These are phyloP conservation scores for Aphelenchoides avenae DNA, from an alignment of 1,140 invertebrate genomes.

Conservation along the genomic window DNA sequence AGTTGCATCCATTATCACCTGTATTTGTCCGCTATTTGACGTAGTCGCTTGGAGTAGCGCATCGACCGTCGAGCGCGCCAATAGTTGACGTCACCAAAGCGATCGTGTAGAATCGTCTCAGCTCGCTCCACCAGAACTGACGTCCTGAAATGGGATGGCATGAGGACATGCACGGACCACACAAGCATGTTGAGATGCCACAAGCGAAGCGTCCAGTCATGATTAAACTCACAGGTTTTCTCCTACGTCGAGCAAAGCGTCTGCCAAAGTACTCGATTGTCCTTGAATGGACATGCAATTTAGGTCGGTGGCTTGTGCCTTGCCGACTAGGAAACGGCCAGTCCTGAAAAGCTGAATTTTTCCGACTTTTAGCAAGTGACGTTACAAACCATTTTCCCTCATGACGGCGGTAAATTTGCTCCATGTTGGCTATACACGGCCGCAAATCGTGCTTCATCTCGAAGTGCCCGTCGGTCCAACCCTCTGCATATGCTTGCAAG, in stretches of 20 bases:
- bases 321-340: slow-evolving; percentile 67
- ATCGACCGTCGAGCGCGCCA: slow-evolving; percentile 81
- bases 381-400: slow-evolving; percentile 43
- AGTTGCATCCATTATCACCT: slow-evolving; percentile 59
- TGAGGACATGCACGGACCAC: background rate
- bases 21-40: slow-evolving; percentile 71
- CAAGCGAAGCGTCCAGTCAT: background rate
- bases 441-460: slow-evolving; percentile 73
- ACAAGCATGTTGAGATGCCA: slow-evolving; percentile 2
- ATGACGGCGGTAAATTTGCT: too few relatives aligned
- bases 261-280: slow-evolving; percentile 67
- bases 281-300: slow-evolving; percentile 81
- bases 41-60: slow-evolving; percentile 73
- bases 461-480: slow-evolving; percentile 69
- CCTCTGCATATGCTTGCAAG: slow-evolving; percentile 78
- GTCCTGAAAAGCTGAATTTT: slow-evolving; percentile 51
- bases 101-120: slow-evolving; percentile 80
- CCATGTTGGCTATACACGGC: slow-evolving; percentile 62
- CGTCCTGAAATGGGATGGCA: slow-evolving; percentile 59
- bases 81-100: slow-evolving; percentile 75
- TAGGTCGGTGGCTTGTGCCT: slow-evolving; percentile 67
- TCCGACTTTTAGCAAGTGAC: slow-evolving; percentile 7
- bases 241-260: slow-evolving; percentile 38
- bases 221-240: slow-evolving; percentile 11
- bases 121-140: slow-evolving; percentile 77